Evolutionary conservation across 2,888 invertebrate genomes (phyloP).

Genomic region (Noctua pronuba): DNA sequence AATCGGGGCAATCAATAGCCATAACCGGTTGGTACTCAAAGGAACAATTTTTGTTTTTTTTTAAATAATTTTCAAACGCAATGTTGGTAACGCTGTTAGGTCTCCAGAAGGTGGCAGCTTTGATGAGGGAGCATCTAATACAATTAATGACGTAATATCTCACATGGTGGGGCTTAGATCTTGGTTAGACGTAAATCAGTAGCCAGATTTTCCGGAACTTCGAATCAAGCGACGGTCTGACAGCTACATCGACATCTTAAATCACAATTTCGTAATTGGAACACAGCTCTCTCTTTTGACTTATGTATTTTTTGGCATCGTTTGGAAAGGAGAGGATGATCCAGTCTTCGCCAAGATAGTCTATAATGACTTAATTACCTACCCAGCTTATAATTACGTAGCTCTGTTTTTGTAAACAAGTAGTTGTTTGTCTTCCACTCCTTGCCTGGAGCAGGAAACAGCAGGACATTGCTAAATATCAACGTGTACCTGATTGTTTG

Average conservation of each 20-base stretch:
- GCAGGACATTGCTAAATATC: slow-evolving; percentile 29
- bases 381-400: not conserved
- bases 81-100: not conserved
- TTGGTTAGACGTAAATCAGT: too few species aligned
- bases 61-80: too few species aligned
- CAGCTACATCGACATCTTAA: not conserved
- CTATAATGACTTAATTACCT: slow-evolving; percentile 8
- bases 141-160: not conserved
- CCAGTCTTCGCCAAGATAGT: not conserved
- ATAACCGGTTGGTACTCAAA: too few species aligned
- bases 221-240: not conserved
- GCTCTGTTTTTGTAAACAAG: not conserved
- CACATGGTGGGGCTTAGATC: too few species aligned
- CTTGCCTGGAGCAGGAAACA: not conserved
- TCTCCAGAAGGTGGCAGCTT: not conserved
- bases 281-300: not conserved
- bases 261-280: not conserved
- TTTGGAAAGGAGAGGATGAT: not conserved
- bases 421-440: not conserved
- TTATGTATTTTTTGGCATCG: not conserved
- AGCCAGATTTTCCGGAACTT: not conserved
- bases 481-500: slow-evolving; percentile 14
- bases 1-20: too few species aligned
- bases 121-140: not conserved
- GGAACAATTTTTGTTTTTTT: too few species aligned